Evolutionary conservation across 2,113 vertebrate species (phyloP).

Genomic region (Eptatretus burgeri): DNA sequence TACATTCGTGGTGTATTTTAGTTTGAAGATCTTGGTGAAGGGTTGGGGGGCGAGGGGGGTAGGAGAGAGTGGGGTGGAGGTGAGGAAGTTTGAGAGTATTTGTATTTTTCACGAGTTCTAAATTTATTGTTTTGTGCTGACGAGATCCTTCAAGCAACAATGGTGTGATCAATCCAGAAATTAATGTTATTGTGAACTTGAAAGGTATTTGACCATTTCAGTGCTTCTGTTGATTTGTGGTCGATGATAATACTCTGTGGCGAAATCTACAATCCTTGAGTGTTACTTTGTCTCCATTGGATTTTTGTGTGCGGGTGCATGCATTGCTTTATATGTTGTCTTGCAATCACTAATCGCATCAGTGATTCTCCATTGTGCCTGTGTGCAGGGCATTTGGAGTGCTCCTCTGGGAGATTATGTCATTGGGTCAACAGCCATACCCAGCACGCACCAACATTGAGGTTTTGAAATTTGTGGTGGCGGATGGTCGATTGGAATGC

Average conservation of each 20-base stretch:
- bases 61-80: too few relatives aligned
- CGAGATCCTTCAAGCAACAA: too few relatives aligned
- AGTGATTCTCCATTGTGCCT: constrained; percentile 7
- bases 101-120: too few relatives aligned
- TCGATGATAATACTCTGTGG: background rate
- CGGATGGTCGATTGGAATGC: constrained; percentile 20
- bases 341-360: constrained; percentile 7
- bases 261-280: background rate
- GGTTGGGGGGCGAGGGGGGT: too few relatives aligned
- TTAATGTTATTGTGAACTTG: too few relatives aligned
- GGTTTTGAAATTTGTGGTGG: constrained; percentile 22
- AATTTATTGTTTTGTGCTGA: too few relatives aligned
- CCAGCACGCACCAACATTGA: constrained; percentile 28
- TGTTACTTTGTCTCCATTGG: background rate
- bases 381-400: constrained; percentile 26
- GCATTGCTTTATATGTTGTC: constrained; percentile 9
- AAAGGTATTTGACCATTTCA: background rate
- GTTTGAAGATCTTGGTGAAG: too few relatives aligned
- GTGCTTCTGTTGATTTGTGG: background rate
- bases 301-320: background rate
- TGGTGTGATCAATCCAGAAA: too few relatives aligned
- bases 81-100: too few relatives aligned
- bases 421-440: constrained; percentile 28
- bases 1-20: too few relatives aligned
- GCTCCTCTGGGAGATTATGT: constrained; percentile 27